Percentiles rank a stretch among this genome's conserved stretches.
Evolutionary conservation across 2,113 vertebrate genomes (phyloP).

Genomic region (Callithrix jacchus): DNA sequence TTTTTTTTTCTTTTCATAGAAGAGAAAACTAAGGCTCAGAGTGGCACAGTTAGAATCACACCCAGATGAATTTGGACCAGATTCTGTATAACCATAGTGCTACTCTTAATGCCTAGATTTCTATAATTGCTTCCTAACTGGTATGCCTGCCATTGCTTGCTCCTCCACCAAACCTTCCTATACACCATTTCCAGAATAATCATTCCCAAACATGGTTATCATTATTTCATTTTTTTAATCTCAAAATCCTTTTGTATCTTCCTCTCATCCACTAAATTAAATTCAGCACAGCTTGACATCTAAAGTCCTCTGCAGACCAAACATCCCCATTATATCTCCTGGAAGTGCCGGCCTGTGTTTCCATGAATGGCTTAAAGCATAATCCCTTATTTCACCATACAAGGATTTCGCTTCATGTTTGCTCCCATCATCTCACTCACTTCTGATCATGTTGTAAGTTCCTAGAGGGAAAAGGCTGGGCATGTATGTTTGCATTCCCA

Average conservation of each 20-base stretch:
- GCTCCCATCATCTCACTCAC: not conserved
- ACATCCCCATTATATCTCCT: not conserved
- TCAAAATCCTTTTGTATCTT: not conserved
- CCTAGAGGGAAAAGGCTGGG: not conserved
- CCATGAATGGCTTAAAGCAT: not conserved
- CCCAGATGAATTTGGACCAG: not conserved
- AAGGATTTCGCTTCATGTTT: not conserved
- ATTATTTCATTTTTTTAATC: slow-evolving; percentile 29
- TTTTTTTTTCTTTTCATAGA: not conserved
- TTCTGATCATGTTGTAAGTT: not conserved
- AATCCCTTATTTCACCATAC: not conserved
- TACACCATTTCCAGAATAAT: slow-evolving; percentile 22
- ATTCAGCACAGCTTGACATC: not conserved
- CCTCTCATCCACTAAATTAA: slow-evolving; percentile 12
- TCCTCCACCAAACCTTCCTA: not conserved
- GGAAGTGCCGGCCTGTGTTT: not conserved
- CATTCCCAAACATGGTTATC: not conserved
- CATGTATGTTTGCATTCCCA: not conserved
- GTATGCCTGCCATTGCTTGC: not conserved
- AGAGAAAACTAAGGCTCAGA: not conserved
- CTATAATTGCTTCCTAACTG: slow-evolving; percentile 16
- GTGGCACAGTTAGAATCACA: slow-evolving; percentile 14
- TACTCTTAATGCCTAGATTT: not conserved
- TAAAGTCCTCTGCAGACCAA: not conserved
- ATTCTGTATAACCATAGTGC: not conserved